Conservation (phyloP, 2,797 vertebrate genomes). For the Syngnathus rostellatus region DNA sequence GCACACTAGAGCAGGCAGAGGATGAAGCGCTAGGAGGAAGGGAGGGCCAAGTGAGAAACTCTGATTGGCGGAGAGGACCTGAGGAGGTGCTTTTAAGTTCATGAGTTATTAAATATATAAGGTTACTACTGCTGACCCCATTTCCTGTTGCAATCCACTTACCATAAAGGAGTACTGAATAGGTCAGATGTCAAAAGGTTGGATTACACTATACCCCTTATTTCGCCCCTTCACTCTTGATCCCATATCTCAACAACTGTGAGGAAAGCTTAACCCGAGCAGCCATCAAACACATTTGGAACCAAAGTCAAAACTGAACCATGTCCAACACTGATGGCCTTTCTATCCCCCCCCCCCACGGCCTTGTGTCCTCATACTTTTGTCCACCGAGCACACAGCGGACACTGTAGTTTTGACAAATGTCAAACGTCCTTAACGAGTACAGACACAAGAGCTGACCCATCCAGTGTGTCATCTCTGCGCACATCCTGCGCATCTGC, state of each 20-base stretch:
- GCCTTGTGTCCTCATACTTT: not conserved
- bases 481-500: constrained; percentile 3
- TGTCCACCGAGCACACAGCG: not conserved
- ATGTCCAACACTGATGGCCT: not conserved
- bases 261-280: not conserved
- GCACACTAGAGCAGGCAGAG: constrained; percentile 13
- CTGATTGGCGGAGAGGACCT: constrained; percentile 3
- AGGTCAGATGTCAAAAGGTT: not conserved
- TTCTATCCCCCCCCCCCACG: not conserved
- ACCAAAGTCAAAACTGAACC: not conserved
- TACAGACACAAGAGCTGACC: constrained; percentile 56
- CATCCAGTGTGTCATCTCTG: constrained; percentile 42
- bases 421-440: constrained; percentile 29
- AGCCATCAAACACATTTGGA: not conserved
- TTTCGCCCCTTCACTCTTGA: not conserved
- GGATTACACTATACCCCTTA: not conserved
- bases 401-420: not conserved
- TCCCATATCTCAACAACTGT: not conserved
- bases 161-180: not conserved
- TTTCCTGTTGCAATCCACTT: constrained; percentile 34
- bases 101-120: constrained; percentile 57
- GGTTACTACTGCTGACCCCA: constrained; percentile 52
- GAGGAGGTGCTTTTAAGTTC: constrained; percentile 29
- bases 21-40: constrained; percentile 12
- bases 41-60: not conserved